Conservation (phyloP, 2,888 invertebrate genomes). For the Drosophila mercatorum region DNA sequence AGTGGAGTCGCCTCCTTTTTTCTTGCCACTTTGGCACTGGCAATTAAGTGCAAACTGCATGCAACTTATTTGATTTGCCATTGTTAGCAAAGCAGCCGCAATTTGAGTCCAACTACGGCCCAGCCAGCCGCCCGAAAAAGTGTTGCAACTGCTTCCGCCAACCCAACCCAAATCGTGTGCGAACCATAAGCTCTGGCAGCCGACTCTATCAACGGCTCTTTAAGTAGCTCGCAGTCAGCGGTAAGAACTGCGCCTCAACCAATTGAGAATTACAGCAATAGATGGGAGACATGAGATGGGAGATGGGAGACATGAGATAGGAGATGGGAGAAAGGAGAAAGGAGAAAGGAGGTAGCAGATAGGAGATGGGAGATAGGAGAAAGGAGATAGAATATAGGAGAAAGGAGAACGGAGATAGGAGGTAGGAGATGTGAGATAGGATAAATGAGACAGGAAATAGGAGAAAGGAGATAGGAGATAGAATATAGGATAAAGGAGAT, state of each 20-base stretch:
- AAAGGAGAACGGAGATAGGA: too few relatives aligned
- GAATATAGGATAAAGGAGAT: neutral
- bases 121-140: neutral
- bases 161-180: constrained; percentile 36
- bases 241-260: constrained; percentile 3
- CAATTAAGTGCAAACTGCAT: constrained; percentile 73
- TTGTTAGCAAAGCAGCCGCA: constrained; percentile 64
- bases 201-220: neutral
- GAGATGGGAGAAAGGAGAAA: neutral
- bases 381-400: neutral
- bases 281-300: neutral
- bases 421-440: too few relatives aligned
- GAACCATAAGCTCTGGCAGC: constrained; percentile 5
- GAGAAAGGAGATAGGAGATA: neutral
- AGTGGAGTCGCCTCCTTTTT: constrained; percentile 36
- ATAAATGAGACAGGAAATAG: too few relatives aligned
- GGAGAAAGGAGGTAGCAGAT: neutral
- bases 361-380: neutral
- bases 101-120: constrained; percentile 26
- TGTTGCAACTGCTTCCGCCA: constrained; percentile 23
- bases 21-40: constrained; percentile 75
- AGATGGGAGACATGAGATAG: neutral
- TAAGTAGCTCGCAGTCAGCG: neutral
- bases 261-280: constrained; percentile 22
- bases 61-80: constrained; percentile 72